Conservation (phyloP, 1,140 invertebrate species). For the Limonius californicus region DNA sequence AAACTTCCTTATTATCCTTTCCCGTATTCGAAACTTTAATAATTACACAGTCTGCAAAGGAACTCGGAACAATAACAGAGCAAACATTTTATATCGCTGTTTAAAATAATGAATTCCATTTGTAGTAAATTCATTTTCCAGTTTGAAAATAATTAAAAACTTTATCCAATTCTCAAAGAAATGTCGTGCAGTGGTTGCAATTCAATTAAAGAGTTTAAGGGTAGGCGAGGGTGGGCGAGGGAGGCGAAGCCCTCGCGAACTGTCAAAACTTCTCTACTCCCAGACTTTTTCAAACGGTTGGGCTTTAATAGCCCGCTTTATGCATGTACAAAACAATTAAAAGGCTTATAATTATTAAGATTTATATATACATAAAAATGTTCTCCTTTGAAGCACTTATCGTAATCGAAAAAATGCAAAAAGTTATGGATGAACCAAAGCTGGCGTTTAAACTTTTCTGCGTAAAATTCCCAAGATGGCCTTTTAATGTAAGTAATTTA, state of each 20-base stretch:
- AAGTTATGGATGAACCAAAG: neutral
- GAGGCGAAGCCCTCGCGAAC: conserved; percentile 25
- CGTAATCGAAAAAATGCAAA: no score
- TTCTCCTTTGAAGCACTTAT: no score
- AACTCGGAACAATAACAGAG: conserved; percentile 24
- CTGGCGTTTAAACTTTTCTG: neutral
- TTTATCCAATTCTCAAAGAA: conserved; percentile 43
- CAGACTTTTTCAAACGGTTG: conserved; percentile 25
- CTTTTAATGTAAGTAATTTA: conserved; percentile 13
- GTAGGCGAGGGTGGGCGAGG: neutral
- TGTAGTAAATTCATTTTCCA: conserved; percentile 39
- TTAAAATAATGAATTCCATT: conserved; percentile 40
- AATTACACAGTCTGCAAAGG: conserved; percentile 10
- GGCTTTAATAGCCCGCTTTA: conserved; percentile 28
- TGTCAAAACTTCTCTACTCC: conserved; percentile 38
- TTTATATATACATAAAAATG: neutral
- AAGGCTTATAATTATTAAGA: neutral
- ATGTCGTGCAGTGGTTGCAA: conserved; percentile 43
- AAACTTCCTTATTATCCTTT: conserved; percentile 13
- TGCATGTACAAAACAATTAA: conserved; percentile 8
- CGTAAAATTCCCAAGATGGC: neutral
- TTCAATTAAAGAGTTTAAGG: conserved; percentile 43
- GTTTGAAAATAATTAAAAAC: conserved; percentile 46
- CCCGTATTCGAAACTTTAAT: conserved; percentile 17
- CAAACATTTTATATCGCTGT: conserved; percentile 32